Evolutionary conservation across 2,113 vertebrate genomes (phyloP).

Genomic region (Coryphaenoides rupestris): DNA sequence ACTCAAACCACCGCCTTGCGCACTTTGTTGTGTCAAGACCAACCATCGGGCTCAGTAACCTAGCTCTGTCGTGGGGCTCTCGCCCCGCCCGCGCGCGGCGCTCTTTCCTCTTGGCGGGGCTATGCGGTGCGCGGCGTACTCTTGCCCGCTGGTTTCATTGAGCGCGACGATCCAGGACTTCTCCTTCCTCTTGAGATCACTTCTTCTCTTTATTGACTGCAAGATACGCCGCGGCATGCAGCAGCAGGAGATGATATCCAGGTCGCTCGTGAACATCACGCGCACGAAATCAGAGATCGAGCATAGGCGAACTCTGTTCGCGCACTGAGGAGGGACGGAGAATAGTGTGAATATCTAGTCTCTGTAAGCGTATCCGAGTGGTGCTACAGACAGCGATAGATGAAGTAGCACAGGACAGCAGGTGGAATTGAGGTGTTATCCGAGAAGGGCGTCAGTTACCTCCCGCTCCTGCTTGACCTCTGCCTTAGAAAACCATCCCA

Average conservation of each 20-base stretch:
- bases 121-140: conserved; percentile 72
- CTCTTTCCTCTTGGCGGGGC: conserved; percentile 80
- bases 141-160: conserved; percentile 49
- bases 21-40: no score
- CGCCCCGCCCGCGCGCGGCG: no score
- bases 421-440: conserved; percentile 31
- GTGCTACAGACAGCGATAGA: conserved; percentile 12
- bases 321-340: no score
- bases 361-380: no score
- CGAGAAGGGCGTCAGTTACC: no score
- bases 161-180: conserved; percentile 75
- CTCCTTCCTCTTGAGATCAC: conserved; percentile 83
- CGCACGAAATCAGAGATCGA: no score
- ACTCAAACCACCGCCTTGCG: no score
- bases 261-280: no score
- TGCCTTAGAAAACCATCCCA: no score
- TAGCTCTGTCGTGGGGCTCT: conserved; percentile 73
- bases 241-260: neutral
- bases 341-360: no score
- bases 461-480: conserved; percentile 63
- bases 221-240: conserved; percentile 71
- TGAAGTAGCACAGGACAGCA: conserved; percentile 27
- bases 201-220: conserved; percentile 80
- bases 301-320: no score
- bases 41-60: no score